Evolutionary conservation across 2,888 invertebrate genomes (phyloP).

Genomic region (Acanthoscelides obtectus): DNA sequence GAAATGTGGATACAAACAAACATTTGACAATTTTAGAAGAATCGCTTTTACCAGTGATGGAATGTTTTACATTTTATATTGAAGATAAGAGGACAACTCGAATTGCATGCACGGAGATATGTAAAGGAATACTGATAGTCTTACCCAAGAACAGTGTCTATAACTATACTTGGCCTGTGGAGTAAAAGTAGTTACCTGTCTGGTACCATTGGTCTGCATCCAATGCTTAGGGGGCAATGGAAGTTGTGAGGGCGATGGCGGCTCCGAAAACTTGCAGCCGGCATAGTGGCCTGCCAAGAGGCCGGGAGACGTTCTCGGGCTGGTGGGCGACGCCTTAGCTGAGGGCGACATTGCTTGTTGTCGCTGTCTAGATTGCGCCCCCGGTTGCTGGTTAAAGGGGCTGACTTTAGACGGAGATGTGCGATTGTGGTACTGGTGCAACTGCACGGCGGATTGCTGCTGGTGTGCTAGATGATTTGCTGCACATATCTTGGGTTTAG

Average conservation of each 20-base stretch:
- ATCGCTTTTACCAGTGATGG: no score
- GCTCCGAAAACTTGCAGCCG: conserved; percentile 65
- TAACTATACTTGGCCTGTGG: neutral
- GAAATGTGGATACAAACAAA: no score
- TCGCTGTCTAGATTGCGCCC: neutral
- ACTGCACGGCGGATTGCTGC: neutral
- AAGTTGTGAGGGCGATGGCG: conserved; percentile 67
- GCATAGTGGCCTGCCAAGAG: conserved; percentile 53
- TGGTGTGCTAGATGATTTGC: neutral
- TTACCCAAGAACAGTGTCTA: no score
- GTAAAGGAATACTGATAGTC: no score
- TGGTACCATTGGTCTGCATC: conserved; percentile 57
- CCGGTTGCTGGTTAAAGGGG: neutral
- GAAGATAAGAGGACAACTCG: no score
- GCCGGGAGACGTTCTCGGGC: conserved; percentile 39
- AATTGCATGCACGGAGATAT: no score
- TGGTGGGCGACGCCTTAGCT: neutral
- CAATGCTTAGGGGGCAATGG: conserved; percentile 71
- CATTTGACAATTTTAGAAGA: no score
- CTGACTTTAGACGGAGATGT: neutral
- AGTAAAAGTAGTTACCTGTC: neutral
- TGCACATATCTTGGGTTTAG: neutral
- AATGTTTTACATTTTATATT: no score
- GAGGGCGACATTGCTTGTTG: neutral
- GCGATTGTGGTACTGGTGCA: neutral